Base-by-base conservation (phyloP, 2,113 vertebrate species). In the Spilogale gracilis region DNA sequence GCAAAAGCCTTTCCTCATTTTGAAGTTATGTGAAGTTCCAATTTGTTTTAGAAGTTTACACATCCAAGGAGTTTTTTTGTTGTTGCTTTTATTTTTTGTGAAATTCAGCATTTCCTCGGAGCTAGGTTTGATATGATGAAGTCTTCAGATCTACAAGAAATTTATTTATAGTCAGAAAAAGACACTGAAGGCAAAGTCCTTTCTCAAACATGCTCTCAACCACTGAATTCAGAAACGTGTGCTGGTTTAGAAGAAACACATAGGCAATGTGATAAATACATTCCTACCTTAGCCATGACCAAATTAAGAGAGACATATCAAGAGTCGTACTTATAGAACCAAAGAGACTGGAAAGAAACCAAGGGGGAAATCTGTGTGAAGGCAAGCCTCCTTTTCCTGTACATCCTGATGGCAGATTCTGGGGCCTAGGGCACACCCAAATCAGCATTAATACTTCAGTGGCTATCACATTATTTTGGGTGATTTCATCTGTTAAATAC, bases 81-180 rank as follows among this genome's bases (percentile, higher is more conserved):
- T 52, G 45, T 17, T 88, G 45, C n/a, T n/a, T n/a, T 69, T 30
- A 52, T 71, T 81, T 61, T 61, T 78, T 60, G 69, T 85, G 81
- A 97, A 96, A 93, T 96, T 61, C 81, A 96, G 88, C 69, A 1
- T 43, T 96, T 95, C 0, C 90, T 96, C 43, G 80, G 86, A 81
- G 32, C 38, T 43, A 48, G 25, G 50, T 54, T 94, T 85, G 60
- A 98, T 91, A 12, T 9, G 21, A 14, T 81, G 0, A 89, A 91
- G n/a, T 83, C 63, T 80, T 95, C 43, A 69, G 63, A 84, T 96
- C 79, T 60, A 43, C 23, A 81, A n/a, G 81, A 74, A 96, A 60
- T 54, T 58, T 90, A 83, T 89, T 92, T 4, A 14, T 56, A 88
- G 71, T 86, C 65, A n/a, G 32, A 79, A 56, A 79, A 93, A 91